A percentile compares a stretch with the other conserved stretches of the same genome.
Conservation (phyloP, 2,113 vertebrate species). For the Mormyrus lacerda region DNA sequence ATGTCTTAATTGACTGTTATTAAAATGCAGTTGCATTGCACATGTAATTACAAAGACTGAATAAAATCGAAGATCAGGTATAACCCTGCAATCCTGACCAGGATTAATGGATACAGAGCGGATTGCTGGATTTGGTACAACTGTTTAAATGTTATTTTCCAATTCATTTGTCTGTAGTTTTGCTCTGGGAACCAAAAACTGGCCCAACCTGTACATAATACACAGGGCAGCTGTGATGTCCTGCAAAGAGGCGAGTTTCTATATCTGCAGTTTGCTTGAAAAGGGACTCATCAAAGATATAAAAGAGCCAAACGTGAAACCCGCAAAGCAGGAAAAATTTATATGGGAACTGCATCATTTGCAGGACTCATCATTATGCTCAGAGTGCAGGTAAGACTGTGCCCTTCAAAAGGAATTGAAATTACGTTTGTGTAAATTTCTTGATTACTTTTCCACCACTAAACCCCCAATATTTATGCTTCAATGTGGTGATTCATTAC, state of each 20-base stretch:
- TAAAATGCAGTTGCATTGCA: not conserved
- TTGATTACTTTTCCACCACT: not conserved
- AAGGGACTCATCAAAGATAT: not conserved
- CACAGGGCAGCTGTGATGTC: not conserved
- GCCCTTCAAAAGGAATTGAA: not conserved
- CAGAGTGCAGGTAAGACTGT: not conserved
- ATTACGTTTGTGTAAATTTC: not conserved
- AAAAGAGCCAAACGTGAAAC: not conserved
- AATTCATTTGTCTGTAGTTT: not conserved
- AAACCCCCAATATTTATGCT: not conserved
- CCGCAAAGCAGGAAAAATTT: not conserved
- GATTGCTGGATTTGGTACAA: not conserved
- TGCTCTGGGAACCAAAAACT: not conserved
- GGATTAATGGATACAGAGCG: not conserved
- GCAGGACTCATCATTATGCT: not conserved
- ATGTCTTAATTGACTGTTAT: not conserved
- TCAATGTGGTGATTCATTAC: constrained; percentile 4
- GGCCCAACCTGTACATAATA: not conserved
- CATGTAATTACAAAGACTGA: not conserved
- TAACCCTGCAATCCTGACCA: not conserved
- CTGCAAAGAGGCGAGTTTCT: not conserved
- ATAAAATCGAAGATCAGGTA: not conserved
- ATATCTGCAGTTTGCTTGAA: not conserved
- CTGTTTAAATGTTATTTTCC: not conserved
- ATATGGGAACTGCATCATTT: not conserved